Conservation (phyloP, 2,888 invertebrate genomes). For the Agriopis leucophaearia region DNA sequence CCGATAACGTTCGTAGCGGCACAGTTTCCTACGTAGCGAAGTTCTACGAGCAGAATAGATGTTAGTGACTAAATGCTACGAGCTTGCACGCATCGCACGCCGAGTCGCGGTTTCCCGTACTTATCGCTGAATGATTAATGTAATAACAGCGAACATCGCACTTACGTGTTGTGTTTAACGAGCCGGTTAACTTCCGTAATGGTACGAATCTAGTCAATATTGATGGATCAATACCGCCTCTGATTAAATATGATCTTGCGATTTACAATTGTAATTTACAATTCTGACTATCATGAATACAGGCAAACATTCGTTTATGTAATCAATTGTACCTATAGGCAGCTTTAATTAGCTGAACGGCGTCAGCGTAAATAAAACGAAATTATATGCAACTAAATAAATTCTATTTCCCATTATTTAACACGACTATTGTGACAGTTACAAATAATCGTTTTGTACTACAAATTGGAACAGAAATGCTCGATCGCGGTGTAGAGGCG, state of each 20-base stretch:
- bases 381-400: slow-evolving; percentile 63
- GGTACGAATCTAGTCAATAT: slow-evolving; percentile 41
- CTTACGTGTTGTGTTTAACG: slow-evolving; percentile 46
- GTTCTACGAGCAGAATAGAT: slow-evolving; percentile 31
- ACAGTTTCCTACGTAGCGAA: slow-evolving; percentile 34
- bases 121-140: slow-evolving; percentile 72
- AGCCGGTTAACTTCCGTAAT: slow-evolving; percentile 45
- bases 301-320: slow-evolving; percentile 15
- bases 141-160: slow-evolving; percentile 60
- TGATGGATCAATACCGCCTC: slow-evolving; percentile 21
- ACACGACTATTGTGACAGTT: slow-evolving; percentile 66
- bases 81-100: slow-evolving; percentile 45
- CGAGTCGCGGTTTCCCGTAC: slow-evolving; percentile 47
- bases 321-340: neutral
- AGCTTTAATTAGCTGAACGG: slow-evolving; percentile 20
- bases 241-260: slow-evolving; percentile 22
- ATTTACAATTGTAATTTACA: slow-evolving; percentile 35
- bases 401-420: slow-evolving; percentile 69
- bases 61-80: slow-evolving; percentile 32
- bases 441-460: slow-evolving; percentile 68
- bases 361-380: slow-evolving; percentile 64
- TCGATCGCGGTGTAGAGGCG: slow-evolving; percentile 35
- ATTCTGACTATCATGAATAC: slow-evolving; percentile 26
- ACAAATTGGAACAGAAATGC: slow-evolving; percentile 60
- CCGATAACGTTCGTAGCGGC: slow-evolving; percentile 70